Conservation (phyloP, 2,113 vertebrate genomes). For the Siniperca chuatsi region DNA sequence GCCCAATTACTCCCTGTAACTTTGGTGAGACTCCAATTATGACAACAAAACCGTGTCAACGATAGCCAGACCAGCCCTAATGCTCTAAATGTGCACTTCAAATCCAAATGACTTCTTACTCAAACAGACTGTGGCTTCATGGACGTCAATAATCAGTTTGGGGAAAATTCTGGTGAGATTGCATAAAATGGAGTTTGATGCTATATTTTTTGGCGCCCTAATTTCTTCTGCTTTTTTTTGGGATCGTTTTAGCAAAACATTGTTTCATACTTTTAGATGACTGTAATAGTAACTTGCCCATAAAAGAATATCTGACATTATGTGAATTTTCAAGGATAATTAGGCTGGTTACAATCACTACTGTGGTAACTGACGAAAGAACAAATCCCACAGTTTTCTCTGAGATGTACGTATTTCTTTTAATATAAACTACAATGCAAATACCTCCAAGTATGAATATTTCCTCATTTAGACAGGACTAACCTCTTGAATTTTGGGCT, state of each 20-base stretch:
- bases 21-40: slow-evolving; percentile 75
- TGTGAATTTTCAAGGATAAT: neutral
- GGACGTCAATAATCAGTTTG: neutral
- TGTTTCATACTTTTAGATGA: neutral
- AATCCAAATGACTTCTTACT: slow-evolving; percentile 30
- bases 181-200: neutral
- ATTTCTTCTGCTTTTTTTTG: neutral
- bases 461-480: neutral
- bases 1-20: slow-evolving; percentile 75
- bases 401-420: neutral
- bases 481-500: neutral
- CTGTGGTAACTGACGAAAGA: neutral
- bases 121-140: neutral
- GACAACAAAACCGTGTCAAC: slow-evolving; percentile 66
- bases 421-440: neutral
- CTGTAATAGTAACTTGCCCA: neutral
- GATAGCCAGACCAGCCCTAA: slow-evolving; percentile 59
- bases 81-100: slow-evolving; percentile 27
- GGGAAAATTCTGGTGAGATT: neutral
- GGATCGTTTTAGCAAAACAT: neutral
- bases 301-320: neutral
- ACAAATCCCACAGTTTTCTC: neutral
- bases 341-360: neutral
- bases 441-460: neutral
- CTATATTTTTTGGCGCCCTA: neutral